Evolutionary conservation across 2,888 invertebrate species (phyloP), one percentile per base, ranked within the genome.

Genomic region (Drosophila sordidapex): DNA sequence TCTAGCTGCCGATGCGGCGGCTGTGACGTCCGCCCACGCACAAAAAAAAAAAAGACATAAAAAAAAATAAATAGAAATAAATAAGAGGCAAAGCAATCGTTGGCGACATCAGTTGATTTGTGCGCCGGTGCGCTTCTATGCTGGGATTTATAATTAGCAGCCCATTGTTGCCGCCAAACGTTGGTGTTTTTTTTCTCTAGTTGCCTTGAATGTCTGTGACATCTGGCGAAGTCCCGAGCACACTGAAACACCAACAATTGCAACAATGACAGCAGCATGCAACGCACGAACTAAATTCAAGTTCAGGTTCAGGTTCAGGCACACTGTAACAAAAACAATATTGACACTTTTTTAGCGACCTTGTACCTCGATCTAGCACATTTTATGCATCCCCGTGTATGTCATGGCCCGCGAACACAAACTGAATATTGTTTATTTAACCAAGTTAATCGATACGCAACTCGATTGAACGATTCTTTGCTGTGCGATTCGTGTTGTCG

Each of bases 91-190:
- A 62, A 40, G 65, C 52, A 61, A 68, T 38, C 21, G 49, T 66
- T 62, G 76, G 71, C 80, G 80, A 79, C 83, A 83, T 76, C 78
- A 76, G 62, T 79, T 78, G 60, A 79, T 48, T 71, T 67, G 79
- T 79, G 76, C 76, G 74, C 80, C 74, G 74, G 74, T 79, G 81
- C 70, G 75, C 74, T 79, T 53, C 73, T 83, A 82, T 83, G 81
- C 85, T 84, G 87, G 54, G 87, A 84, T 85, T 85, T 85, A 85
- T 87, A 87, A 85, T 85, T 85, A 85, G 85, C 85, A 83, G 74
- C 70, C 87, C 65, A 83, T 85, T 85, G 85, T 85, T 87, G 82
- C 84, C 84, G 84, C 83, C 82, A 84, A 84, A 82, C 67, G 76
- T 74, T 51, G 27, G 46, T 79, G 68, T 73, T 74, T 54, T 69